Percentiles rank a stretch among this genome's conserved stretches.
phyloP scores from a whole-genome alignment of 2,888 invertebrate species.

The Rhagophthalmus giganteus region DNA sequence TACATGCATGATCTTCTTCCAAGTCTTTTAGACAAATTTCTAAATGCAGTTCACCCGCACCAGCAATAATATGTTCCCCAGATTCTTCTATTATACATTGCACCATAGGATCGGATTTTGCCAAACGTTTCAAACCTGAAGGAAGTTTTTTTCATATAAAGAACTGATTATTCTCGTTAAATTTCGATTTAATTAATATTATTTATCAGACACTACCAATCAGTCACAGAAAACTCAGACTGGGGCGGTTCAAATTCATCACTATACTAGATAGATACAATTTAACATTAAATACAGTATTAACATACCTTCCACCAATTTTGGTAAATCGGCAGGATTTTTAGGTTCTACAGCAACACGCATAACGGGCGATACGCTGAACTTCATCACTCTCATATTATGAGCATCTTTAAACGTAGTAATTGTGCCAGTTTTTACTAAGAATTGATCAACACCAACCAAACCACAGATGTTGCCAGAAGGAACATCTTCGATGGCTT shows the following conservation, averaged over 20 bases:
- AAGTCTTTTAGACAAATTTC: slow-evolving; percentile 99
- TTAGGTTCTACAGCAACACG: slow-evolving; percentile 99
- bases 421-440: slow-evolving; percentile 99
- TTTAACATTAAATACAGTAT: no score
- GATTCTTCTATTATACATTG: slow-evolving; percentile 99
- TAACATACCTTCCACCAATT: slow-evolving; percentile 90
- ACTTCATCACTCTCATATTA: slow-evolving; percentile 99
- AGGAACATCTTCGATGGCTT: slow-evolving; percentile 99
- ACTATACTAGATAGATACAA: no score
- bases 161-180: not conserved
- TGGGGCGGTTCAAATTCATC: no score
- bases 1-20: slow-evolving; percentile 99
- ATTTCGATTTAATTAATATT: no score
- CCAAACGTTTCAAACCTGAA: slow-evolving; percentile 92
- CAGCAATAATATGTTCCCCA: slow-evolving; percentile 99
- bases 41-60: slow-evolving; percentile 98
- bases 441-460: slow-evolving; percentile 99
- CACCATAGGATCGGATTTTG: slow-evolving; percentile 99
- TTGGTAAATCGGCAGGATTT: slow-evolving; percentile 98
- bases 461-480: slow-evolving; percentile 98
- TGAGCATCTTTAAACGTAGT: slow-evolving; percentile 99
- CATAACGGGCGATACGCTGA: slow-evolving; percentile 99
- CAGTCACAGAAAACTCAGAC: no score
- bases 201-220: no score
- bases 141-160: no score